Conservation (phyloP, 2,113 vertebrate genomes). For the Corydoras maculifer region DNA sequence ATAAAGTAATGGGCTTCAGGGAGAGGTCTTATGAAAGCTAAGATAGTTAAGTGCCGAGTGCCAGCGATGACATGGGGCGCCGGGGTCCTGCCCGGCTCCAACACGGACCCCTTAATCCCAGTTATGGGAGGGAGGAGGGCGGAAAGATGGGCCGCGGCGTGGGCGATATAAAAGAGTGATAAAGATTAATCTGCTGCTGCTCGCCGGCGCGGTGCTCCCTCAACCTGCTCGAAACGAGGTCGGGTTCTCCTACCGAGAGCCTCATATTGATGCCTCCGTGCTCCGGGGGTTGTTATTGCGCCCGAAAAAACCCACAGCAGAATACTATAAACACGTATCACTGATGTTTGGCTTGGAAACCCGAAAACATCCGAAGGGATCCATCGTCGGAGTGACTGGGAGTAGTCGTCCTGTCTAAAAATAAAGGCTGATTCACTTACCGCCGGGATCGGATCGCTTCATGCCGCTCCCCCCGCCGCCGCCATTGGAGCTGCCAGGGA, state of each 20-base stretch:
- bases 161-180: slow-evolving; percentile 75
- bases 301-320: slow-evolving; percentile 3
- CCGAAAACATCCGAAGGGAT: neutral
- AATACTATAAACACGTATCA: neutral
- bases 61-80: slow-evolving; percentile 64
- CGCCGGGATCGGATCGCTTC: slow-evolving; percentile 94
- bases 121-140: slow-evolving; percentile 50
- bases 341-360: slow-evolving; percentile 1
- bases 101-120: slow-evolving; percentile 63
- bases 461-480: slow-evolving; percentile 59
- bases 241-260: slow-evolving; percentile 53
- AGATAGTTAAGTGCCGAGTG: slow-evolving; percentile 75
- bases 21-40: slow-evolving; percentile 72
- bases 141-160: slow-evolving; percentile 50
- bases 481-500: slow-evolving; percentile 75
- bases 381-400: neutral
- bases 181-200: slow-evolving; percentile 77
- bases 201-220: slow-evolving; percentile 66
- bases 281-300: slow-evolving; percentile 8
- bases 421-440: slow-evolving; percentile 73
- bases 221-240: slow-evolving; percentile 73
- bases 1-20: slow-evolving; percentile 78
- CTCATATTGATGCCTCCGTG: slow-evolving; percentile 26
- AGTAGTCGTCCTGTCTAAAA: neutral
- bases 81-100: slow-evolving; percentile 64